These are phyloP conservation scores for Acrobasis consociella DNA, from an alignment of 2,888 invertebrate genomes.

Conservation along the genomic window DNA sequence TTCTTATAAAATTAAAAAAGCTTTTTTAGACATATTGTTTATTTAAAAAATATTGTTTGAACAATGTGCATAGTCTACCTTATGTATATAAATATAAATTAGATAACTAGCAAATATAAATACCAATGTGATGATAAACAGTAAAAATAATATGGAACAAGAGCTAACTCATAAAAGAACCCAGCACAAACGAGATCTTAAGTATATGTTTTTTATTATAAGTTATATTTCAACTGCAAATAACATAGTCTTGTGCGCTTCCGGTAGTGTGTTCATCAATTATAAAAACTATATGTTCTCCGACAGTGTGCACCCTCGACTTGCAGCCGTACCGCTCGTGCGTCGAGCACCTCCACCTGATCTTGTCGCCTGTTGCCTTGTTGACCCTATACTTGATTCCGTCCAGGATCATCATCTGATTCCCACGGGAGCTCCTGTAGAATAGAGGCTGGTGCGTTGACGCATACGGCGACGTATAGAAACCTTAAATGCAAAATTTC, in stretches of 20 bases:
- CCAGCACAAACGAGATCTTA: no score
- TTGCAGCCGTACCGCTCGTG: conserved; percentile 48
- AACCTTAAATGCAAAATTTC: background rate
- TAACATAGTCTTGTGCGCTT: background rate
- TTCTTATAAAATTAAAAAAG: no score
- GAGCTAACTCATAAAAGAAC: no score
- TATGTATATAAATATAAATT: no score
- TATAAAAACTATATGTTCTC: conserved; percentile 43
- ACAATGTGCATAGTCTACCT: no score
- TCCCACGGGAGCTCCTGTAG: background rate
- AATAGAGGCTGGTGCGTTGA: background rate
- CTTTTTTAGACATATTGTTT: no score
- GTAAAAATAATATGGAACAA: no score
- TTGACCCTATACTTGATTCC: background rate
- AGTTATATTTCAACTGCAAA: background rate
- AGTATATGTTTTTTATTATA: no score
- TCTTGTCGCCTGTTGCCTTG: conserved; percentile 35
- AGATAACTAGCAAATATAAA: no score
- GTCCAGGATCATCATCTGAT: background rate
- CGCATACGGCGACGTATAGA: background rate
- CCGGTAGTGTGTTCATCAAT: conserved; percentile 42
- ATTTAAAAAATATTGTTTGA: no score
- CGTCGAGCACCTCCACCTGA: conserved; percentile 53
- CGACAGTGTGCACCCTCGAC: conserved; percentile 51
- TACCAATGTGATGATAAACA: no score